Conservation (phyloP, 2,113 vertebrate genomes). For the Esox niger region DNA sequence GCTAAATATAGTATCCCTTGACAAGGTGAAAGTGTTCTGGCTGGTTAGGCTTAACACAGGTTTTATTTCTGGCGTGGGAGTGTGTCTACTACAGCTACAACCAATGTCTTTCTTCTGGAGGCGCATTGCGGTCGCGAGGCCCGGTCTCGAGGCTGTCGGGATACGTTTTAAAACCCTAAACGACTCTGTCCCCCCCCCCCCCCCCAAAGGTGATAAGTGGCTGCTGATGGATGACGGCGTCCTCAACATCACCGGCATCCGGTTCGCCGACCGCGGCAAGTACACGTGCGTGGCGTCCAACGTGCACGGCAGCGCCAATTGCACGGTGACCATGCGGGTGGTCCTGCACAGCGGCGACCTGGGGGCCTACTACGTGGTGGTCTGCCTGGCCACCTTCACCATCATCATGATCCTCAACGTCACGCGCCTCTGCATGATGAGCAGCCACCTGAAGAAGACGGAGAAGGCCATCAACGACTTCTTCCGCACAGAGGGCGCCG, state of each 20-base stretch:
- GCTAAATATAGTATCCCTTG: too few relatives aligned
- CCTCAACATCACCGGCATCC: constrained; percentile 91
- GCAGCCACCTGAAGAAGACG: constrained; percentile 98
- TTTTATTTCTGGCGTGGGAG: too few relatives aligned
- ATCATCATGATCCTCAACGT: constrained; percentile 94
- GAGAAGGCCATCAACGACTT: constrained; percentile 99
- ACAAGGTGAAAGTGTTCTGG: too few relatives aligned
- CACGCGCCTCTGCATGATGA: constrained; percentile 98
- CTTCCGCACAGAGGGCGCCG: constrained; percentile 96
- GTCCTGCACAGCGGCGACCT: constrained; percentile 92
- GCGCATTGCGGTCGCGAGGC: too few relatives aligned
- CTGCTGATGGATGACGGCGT: constrained; percentile 80
- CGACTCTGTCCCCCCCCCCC: constrained; percentile 9
- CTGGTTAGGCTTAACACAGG: too few relatives aligned
- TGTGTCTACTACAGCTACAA: too few relatives aligned
- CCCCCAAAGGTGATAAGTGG: constrained; percentile 80
- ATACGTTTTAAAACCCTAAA: too few relatives aligned
- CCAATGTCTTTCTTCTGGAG: too few relatives aligned
- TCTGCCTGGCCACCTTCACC: constrained; percentile 95
- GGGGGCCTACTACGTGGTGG: constrained; percentile 98
- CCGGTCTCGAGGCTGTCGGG: too few relatives aligned
- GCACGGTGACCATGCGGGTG: constrained; percentile 90
- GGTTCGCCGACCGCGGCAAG: constrained; percentile 91
- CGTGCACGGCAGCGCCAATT: constrained; percentile 79
- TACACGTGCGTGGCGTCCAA: constrained; percentile 93